phyloP scores from a whole-genome alignment of 2,113 vertebrate genomes.

The Poeciliopsis occidentalis region DNA sequence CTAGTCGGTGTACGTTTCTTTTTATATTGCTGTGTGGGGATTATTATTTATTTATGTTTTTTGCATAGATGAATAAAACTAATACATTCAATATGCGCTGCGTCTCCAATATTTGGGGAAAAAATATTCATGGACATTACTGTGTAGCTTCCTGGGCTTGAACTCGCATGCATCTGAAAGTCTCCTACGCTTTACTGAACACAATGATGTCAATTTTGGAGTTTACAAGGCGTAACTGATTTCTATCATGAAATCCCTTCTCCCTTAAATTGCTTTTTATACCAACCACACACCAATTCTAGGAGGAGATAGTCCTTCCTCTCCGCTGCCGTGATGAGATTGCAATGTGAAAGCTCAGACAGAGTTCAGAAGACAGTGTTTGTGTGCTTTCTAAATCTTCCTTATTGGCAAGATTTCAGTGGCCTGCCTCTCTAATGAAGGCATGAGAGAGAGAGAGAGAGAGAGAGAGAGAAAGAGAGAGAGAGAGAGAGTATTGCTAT shows the following conservation, averaged over 20 bases:
- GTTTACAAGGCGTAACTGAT: not conserved
- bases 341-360: not conserved
- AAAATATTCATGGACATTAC: not conserved
- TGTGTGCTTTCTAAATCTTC: not conserved
- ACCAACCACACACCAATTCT: not conserved
- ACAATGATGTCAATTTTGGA: conserved; percentile 1
- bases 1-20: not conserved
- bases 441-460: not conserved
- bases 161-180: not conserved
- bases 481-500: no score
- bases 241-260: conserved; percentile 1
- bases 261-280: not conserved
- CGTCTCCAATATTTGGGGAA: not conserved
- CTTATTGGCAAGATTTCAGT: not conserved
- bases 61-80: no score
- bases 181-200: not conserved
- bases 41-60: no score
- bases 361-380: not conserved
- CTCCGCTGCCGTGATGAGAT: not conserved
- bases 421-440: not conserved
- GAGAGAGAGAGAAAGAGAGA: no score
- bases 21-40: no score
- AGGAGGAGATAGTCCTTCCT: not conserved
- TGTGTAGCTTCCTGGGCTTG: not conserved
- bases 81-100: not conserved